Percentiles rank a stretch among this genome's conserved stretches.
Evolutionary conservation across 2,888 invertebrate genomes (phyloP).

Genomic region (Cryptosula pallasiana): DNA sequence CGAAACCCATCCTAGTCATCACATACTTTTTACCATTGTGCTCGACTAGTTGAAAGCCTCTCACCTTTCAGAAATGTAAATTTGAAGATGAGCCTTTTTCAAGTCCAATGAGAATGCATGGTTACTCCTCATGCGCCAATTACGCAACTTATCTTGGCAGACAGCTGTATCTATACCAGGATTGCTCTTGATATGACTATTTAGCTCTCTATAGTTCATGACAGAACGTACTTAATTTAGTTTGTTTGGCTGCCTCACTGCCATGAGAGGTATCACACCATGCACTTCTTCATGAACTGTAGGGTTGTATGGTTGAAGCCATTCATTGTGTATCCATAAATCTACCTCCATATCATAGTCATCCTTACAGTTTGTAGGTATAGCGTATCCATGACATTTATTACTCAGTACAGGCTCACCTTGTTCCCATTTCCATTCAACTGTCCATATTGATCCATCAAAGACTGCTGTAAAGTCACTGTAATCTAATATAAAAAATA

Average conservation of each 20-base stretch:
- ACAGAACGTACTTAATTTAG: not conserved
- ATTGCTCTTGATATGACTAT: too few species aligned
- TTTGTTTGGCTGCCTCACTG: not conserved
- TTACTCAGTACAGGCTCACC: not conserved
- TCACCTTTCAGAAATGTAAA: not conserved
- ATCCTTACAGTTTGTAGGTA: not conserved
- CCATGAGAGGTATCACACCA: not conserved
- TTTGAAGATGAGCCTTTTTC: conserved; percentile 2
- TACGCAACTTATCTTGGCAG: too few species aligned
- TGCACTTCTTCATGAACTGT: too few species aligned
- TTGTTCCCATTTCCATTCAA: not conserved
- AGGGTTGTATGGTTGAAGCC: too few species aligned
- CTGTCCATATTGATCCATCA: not conserved
- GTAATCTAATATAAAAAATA: not conserved
- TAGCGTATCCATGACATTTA: not conserved
- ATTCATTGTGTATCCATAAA: too few species aligned
- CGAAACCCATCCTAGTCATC: not conserved
- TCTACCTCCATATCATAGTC: not conserved
- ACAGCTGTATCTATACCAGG: too few species aligned
- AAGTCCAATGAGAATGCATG: not conserved
- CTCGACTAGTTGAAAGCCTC: not conserved
- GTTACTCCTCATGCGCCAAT: not conserved
- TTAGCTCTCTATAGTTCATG: not conserved
- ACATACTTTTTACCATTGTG: not conserved
- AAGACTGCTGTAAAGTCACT: not conserved